phyloP scores from a whole-genome alignment of 1,140 invertebrate genomes.

The Caerostris darwini region DNA sequence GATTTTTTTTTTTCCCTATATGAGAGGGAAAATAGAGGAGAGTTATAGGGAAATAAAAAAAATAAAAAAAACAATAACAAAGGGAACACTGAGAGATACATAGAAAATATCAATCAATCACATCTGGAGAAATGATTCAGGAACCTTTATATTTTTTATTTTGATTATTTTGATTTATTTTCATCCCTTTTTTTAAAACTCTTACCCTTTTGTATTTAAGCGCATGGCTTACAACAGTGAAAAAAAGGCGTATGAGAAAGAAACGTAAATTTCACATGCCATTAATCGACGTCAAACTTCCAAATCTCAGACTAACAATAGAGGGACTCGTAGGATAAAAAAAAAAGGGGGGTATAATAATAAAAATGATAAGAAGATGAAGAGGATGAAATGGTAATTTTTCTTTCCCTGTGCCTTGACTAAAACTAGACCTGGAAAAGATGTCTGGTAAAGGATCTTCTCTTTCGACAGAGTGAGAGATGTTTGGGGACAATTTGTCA shows the following conservation, averaged over 20 bases:
- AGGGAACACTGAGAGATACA: slow-evolving; percentile 49
- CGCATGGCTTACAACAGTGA: background rate
- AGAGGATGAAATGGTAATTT: slow-evolving; percentile 20
- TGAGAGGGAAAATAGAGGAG: background rate
- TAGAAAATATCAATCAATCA: slow-evolving; percentile 67
- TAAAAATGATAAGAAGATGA: background rate
- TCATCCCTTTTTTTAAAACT: background rate
- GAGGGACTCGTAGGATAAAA: background rate
- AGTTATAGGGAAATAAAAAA: background rate
- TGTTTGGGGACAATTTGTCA: slow-evolving; percentile 61
- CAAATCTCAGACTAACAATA: slow-evolving; percentile 32
- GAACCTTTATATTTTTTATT: background rate
- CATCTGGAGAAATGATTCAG: slow-evolving; percentile 50
- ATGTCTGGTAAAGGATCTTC: slow-evolving; percentile 27
- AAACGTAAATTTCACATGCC: slow-evolving; percentile 41
- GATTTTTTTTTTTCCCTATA: background rate
- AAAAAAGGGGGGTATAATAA: background rate
- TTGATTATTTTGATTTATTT: background rate
- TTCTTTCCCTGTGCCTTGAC: slow-evolving; percentile 13
- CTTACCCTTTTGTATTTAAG: slow-evolving; percentile 58
- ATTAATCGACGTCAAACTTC: slow-evolving; percentile 56
- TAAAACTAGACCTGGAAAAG: slow-evolving; percentile 15
- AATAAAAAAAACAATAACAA: slow-evolving; percentile 39
- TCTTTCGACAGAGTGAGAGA: slow-evolving; percentile 14
- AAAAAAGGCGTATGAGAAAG: background rate